Evolutionary conservation across 2,797 vertebrate genomes (phyloP), one percentile per base, ranked within the genome.

Genomic region (Agapornis canus): DNA sequence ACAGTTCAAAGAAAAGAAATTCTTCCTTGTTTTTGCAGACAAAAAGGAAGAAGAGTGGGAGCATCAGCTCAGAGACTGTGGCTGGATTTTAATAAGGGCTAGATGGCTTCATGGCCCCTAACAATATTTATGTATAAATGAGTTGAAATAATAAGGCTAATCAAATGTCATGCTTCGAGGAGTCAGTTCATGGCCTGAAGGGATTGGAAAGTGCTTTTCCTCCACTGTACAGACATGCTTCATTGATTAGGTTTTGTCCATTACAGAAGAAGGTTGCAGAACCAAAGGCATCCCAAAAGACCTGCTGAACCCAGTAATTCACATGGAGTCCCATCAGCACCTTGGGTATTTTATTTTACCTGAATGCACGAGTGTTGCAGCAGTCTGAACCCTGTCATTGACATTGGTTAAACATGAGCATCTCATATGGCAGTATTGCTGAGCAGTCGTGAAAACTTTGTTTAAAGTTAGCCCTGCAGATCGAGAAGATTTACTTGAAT

Each of bases 81-180:
- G n/a, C 57, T 48, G 8, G 49, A 35, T 95, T 95, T 95, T 90
- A 85, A n/a, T 85, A 80, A 85, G 61, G 71, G n/a, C 42, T 91
- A 75, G 29, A 75, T 89, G 77, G 63, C 57, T 89, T 91, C 76
- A 27, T 78, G 65, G 82, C 20, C 65, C 69, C 72, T 79, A 70
- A 91, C 59, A 89, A 65, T 61, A 70, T 91, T 83, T 88, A 29
- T 86, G 11, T 69, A 89, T 86, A 88, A 95, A 94, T 87, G 70
- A 92, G 43, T 92, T 88, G 92, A 78, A 90, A 92, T 94, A 97
- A 96, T 95, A 96, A 84, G 85, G 43, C 82, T 95, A 94, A 96
- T 91, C 79, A 94, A 91, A 95, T 90, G 87, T 92, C 87, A 88
- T 94, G 91, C 92, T 96, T 97, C 86, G 85, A 59, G 65, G 80